Evolutionary conservation across 2,888 invertebrate species (phyloP).

Genomic region (Meteorus cinctellus): DNA sequence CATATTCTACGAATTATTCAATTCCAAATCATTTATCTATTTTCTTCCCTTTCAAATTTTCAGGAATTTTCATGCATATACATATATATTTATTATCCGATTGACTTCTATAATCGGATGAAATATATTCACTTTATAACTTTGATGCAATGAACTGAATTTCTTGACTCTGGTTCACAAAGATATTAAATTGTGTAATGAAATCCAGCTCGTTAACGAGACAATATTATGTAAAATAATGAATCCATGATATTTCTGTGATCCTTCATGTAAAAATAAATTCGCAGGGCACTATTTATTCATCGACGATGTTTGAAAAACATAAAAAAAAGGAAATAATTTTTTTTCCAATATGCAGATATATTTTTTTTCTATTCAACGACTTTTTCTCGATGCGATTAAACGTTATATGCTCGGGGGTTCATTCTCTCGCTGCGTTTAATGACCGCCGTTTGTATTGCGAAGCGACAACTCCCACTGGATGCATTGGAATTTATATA

Average conservation of each 20-base stretch:
- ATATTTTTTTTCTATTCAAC: background rate
- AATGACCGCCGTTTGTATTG: conserved; percentile 1
- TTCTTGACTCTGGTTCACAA: background rate
- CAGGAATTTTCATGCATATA: background rate
- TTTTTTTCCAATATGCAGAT: background rate
- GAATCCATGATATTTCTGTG: background rate
- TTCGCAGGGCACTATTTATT: background rate
- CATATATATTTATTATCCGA: background rate
- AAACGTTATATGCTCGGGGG: background rate
- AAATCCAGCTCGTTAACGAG: background rate
- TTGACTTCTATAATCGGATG: background rate
- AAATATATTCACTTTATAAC: background rate
- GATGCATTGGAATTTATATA: background rate
- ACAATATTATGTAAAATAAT: background rate
- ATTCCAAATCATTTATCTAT: background rate
- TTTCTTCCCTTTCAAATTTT: background rate
- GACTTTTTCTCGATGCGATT: conserved; percentile 3
- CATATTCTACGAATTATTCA: background rate
- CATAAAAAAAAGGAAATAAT: background rate
- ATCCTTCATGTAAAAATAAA: background rate
- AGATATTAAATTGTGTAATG: background rate
- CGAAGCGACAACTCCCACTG: conserved; percentile 2
- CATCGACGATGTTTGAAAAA: background rate
- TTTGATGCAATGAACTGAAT: background rate
- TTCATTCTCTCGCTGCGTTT: conserved; percentile 7